Percentiles rank a stretch among this genome's conserved stretches.
These are phyloP conservation scores for Neogobius melanostomus DNA, from an alignment of 2,113 vertebrate genomes.

Conservation along the genomic window DNA sequence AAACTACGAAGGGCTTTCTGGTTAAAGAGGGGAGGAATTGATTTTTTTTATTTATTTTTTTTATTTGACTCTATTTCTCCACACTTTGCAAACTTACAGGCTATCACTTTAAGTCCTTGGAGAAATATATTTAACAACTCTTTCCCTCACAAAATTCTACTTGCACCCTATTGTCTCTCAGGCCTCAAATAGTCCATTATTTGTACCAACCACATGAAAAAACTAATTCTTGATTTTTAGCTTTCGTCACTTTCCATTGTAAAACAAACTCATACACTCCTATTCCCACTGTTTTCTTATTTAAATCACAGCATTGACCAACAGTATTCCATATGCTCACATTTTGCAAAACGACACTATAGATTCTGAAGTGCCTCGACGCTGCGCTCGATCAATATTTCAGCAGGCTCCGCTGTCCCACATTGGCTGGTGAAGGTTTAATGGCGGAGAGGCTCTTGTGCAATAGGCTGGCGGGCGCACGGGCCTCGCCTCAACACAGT, in stretches of 20 bases:
- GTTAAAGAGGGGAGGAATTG: too few species aligned
- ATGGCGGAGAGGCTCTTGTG: slow-evolving; percentile 46
- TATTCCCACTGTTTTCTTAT: neutral
- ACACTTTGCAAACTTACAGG: too few species aligned
- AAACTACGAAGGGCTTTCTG: too few species aligned
- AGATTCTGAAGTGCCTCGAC: slow-evolving; percentile 12
- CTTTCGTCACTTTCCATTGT: neutral
- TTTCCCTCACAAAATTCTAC: too few species aligned
- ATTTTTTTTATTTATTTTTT: too few species aligned
- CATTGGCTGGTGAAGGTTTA: slow-evolving; percentile 37
- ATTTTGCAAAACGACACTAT: slow-evolving; percentile 7
- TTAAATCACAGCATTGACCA: neutral
- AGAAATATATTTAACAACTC: too few species aligned
- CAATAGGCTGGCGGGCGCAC: slow-evolving; percentile 33
- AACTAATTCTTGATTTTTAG: too few species aligned
- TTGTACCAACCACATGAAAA: too few species aligned
- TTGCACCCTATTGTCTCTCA: too few species aligned
- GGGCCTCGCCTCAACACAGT: slow-evolving; percentile 42
- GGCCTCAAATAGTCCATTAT: too few species aligned
- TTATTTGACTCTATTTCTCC: too few species aligned
- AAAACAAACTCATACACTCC: neutral
- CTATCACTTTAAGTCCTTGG: too few species aligned
- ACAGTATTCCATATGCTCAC: neutral
- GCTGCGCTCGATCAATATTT: slow-evolving; percentile 49
- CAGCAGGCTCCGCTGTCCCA: slow-evolving; percentile 44